Conservation (phyloP, 2,113 vertebrate species). For the Sigmodon hispidus region DNA sequence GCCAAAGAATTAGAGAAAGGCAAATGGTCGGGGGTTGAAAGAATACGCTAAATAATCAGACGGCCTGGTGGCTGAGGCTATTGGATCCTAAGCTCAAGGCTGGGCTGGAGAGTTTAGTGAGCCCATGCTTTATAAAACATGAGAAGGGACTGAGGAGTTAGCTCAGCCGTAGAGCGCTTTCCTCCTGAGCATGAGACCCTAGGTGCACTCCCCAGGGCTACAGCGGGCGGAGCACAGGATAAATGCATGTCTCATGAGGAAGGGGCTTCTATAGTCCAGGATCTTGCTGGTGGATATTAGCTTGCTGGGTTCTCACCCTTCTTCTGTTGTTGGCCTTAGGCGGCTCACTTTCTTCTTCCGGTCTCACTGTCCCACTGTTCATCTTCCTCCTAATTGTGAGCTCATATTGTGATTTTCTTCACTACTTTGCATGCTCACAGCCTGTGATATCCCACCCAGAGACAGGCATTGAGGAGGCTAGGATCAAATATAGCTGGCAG, state of each 20-base stretch:
- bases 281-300: neutral
- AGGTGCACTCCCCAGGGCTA: neutral
- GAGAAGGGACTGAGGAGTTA: neutral
- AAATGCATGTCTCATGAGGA: neutral
- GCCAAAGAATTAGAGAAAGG: neutral
- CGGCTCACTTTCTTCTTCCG: neutral
- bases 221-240: neutral
- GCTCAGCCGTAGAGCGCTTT: neutral
- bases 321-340: neutral
- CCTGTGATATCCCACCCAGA: neutral
- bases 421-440: neutral
- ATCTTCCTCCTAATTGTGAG: neutral
- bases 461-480: neutral
- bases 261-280: neutral
- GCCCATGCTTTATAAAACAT: neutral
- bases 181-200: neutral
- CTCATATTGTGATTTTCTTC: neutral
- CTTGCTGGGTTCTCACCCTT: neutral
- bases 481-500: neutral
- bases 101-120: neutral
- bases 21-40: neutral
- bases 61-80: neutral
- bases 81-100: neutral
- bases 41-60: neutral
- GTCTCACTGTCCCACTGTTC: neutral